A percentile compares a stretch with the other conserved stretches of the same genome.
These are phyloP conservation scores for Ophiothrix spiculata DNA, from an alignment of 35 echinoderm and acorn worm genomes.

Conservation along the genomic window DNA sequence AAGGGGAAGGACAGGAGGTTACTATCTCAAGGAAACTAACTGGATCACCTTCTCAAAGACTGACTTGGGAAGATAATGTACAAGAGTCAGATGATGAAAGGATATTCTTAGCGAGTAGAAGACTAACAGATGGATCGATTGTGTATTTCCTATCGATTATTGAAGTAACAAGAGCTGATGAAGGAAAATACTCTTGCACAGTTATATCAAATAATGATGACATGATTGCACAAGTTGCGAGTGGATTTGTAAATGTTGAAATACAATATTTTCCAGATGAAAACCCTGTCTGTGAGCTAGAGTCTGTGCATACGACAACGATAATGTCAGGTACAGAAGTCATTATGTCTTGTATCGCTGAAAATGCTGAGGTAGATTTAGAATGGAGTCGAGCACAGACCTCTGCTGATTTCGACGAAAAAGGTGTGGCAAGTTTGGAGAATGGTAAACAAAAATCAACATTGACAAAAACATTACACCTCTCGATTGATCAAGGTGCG, in stretches of 20 bases:
- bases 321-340: neutral
- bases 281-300: neutral
- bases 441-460: neutral
- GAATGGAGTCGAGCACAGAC: slow-evolving; percentile 1
- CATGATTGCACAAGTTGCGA: neutral
- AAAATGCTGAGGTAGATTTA: neutral
- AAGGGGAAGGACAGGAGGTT: neutral
- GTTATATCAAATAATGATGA: neutral
- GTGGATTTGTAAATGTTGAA: neutral
- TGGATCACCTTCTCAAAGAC: neutral
- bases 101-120: neutral
- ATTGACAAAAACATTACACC: neutral
- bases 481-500: neutral
- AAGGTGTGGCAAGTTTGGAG: neutral
- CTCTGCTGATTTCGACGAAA: neutral
- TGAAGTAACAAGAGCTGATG: neutral
- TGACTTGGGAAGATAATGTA: neutral
- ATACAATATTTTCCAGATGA: neutral
- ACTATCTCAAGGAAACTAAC: neutral
- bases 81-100: neutral
- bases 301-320: neutral
- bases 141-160: neutral
- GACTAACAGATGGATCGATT: neutral
- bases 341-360: neutral
- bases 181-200: neutral